These are phyloP conservation scores for Sisyra nigra DNA, from an alignment of 2,888 invertebrate species.

Conservation along the genomic window DNA sequence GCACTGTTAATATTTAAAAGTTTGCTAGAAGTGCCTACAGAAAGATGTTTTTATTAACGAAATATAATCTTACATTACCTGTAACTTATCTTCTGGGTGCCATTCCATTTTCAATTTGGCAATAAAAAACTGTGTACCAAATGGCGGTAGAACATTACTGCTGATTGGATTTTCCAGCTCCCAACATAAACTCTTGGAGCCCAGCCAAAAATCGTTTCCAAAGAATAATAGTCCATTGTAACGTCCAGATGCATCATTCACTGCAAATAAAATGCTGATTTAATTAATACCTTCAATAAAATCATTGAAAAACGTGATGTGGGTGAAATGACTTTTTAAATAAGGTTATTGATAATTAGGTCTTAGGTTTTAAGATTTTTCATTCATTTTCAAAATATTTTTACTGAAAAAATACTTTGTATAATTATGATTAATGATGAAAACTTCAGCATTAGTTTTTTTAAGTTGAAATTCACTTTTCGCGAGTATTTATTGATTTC, in stretches of 20 bases:
- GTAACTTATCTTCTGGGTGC: slow-evolving; percentile 12
- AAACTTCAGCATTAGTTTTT: too few species aligned
- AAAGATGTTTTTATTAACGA: too few species aligned
- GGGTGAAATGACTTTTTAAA: background rate
- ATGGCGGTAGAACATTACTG: slow-evolving; percentile 39
- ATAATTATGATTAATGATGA: too few species aligned
- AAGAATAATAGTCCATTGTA: slow-evolving; percentile 62
- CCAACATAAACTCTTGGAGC: slow-evolving; percentile 49
- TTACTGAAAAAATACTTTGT: too few species aligned
- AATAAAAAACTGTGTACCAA: slow-evolving; percentile 41
- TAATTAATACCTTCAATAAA: background rate
- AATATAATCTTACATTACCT: background rate
- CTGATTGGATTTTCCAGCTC: slow-evolving; percentile 41
- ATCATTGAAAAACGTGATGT: background rate
- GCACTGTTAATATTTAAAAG: too few species aligned
- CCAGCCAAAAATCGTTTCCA: slow-evolving; percentile 71
- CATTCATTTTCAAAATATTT: too few species aligned
- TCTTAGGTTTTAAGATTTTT: too few species aligned
- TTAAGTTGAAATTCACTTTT: too few species aligned
- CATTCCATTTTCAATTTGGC: slow-evolving; percentile 28
- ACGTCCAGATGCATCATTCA: slow-evolving; percentile 65
- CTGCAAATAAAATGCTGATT: slow-evolving; percentile 28
- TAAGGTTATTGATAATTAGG: background rate
- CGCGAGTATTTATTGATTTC: too few species aligned
- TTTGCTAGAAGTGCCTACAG: too few species aligned